These are phyloP conservation scores for Sitophilus oryzae DNA, from an alignment of 1,140 invertebrate species.

Conservation along the genomic window DNA sequence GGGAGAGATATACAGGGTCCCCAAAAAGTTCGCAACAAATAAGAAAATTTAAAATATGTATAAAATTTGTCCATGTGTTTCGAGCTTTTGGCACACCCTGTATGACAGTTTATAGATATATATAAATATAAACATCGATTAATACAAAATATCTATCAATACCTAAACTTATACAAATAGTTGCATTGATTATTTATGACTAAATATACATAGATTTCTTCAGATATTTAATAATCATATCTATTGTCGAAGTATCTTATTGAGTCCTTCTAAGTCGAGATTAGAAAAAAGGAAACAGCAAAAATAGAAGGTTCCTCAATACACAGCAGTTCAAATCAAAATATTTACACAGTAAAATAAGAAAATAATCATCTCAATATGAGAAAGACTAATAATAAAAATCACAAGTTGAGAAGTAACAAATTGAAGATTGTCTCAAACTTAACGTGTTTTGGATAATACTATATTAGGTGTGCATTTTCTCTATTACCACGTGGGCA, in stretches of 20 bases:
- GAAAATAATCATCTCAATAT: neutral
- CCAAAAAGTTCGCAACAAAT: neutral
- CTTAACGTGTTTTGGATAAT: neutral
- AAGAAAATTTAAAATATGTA: neutral
- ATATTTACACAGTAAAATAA: neutral
- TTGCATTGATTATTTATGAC: constrained; percentile 13
- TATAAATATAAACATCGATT: neutral
- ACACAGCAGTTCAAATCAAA: neutral
- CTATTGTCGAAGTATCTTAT: constrained; percentile 19
- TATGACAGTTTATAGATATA: no score
- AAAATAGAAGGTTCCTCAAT: no score
- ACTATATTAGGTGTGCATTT: neutral
- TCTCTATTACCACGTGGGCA: constrained; percentile 47
- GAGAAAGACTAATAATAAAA: neutral
- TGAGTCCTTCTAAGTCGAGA: neutral
- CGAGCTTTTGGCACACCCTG: no score
- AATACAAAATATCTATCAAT: constrained; percentile 1
- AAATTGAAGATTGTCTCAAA: neutral
- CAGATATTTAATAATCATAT: constrained; percentile 14
- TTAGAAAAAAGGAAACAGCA: neutral
- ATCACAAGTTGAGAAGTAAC: neutral
- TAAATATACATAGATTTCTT: constrained; percentile 6
- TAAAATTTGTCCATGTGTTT: no score
- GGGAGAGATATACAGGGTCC: neutral
- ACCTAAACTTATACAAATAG: neutral